Evolutionary conservation across 2,888 invertebrate species (phyloP).

Genomic region (Orgyia antiqua): DNA sequence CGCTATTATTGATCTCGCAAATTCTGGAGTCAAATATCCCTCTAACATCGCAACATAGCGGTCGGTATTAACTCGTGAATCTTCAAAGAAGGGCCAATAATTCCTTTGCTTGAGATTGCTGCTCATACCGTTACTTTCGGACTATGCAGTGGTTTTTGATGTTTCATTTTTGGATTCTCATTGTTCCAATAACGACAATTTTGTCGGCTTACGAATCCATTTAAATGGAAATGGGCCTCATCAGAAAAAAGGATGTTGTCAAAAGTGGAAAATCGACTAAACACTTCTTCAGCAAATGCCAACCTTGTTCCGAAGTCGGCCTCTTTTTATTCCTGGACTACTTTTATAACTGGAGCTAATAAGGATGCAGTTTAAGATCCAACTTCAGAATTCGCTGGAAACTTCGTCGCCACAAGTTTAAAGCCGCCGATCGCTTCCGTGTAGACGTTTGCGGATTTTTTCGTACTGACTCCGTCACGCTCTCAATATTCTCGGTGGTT

Average conservation of each 20-base stretch:
- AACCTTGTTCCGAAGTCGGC: slow-evolving; percentile 2
- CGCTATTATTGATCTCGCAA: no score
- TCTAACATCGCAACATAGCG: no score
- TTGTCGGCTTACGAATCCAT: background rate
- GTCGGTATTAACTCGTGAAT: background rate
- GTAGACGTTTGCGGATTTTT: slow-evolving; percentile 1
- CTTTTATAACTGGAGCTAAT: background rate
- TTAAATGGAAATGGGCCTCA: no score
- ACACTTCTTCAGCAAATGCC: slow-evolving; percentile 7
- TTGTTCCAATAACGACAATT: background rate
- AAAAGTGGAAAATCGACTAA: slow-evolving; percentile 6
- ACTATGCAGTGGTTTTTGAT: no score
- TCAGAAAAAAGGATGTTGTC: slow-evolving; percentile 5
- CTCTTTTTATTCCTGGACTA: background rate
- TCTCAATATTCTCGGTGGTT: background rate
- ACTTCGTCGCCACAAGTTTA: slow-evolving; percentile 9
- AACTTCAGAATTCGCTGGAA: slow-evolving; percentile 6
- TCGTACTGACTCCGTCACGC: background rate
- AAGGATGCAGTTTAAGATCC: slow-evolving; percentile 10
- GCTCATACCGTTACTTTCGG: no score
- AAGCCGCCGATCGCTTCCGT: background rate
- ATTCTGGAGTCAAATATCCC: no score
- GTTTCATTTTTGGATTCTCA: slow-evolving; percentile 1
- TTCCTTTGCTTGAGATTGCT: slow-evolving; percentile 1
- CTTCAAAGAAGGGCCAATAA: background rate